These are phyloP conservation scores for Vireo altiloquus DNA, from an alignment of 2,113 vertebrate species.

Conservation along the genomic window DNA sequence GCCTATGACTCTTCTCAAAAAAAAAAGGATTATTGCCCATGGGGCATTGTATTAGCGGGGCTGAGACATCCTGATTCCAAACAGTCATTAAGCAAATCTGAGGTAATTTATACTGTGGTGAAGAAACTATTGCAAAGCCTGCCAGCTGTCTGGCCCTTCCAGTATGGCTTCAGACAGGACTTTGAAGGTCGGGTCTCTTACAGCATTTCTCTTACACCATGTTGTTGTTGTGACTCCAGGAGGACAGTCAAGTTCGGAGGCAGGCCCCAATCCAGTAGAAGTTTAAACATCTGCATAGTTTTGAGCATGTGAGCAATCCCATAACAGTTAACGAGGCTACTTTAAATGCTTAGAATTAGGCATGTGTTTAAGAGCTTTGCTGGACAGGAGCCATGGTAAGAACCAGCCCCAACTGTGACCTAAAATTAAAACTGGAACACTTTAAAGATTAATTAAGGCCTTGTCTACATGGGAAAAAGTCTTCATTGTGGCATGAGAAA, in stretches of 20 bases:
- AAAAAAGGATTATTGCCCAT: constrained; percentile 52
- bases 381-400: constrained; percentile 43
- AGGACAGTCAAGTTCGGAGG: not conserved
- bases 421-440: constrained; percentile 63
- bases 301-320: constrained; percentile 14
- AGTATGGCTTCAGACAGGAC: constrained; percentile 42
- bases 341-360: constrained; percentile 45
- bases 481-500: constrained; percentile 51
- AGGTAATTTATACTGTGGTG: constrained; percentile 69
- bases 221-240: constrained; percentile 22
- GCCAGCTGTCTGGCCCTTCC: constrained; percentile 67
- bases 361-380: constrained; percentile 47
- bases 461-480: constrained; percentile 64
- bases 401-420: constrained; percentile 56
- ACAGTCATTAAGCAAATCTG: constrained; percentile 68
- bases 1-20: constrained; percentile 42
- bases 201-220: not conserved
- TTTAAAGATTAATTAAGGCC: constrained; percentile 66
- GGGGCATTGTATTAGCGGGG: constrained; percentile 40
- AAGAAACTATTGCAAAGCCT: constrained; percentile 67
- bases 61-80: constrained; percentile 64
- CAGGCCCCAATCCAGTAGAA: not conserved
- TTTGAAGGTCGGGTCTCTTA: not conserved
- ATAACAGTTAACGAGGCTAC: not conserved
- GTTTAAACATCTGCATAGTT: constrained; percentile 32